Base-by-base conservation (phyloP, 2,113 vertebrate species). In the Mastomys coucha region DNA sequence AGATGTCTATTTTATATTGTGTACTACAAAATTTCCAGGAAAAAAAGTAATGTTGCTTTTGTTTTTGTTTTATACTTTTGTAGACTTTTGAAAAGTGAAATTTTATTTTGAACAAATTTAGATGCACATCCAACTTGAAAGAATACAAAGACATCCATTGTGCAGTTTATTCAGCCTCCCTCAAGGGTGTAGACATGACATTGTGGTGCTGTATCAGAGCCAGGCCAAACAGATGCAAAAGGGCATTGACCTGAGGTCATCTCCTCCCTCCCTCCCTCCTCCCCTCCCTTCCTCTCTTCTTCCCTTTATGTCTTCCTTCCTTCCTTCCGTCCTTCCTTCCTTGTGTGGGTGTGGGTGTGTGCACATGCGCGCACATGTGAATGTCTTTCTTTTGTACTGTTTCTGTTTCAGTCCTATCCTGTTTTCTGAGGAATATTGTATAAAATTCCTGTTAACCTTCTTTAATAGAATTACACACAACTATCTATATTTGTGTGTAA, bases 101-200 rank as follows among this genome's bases (percentile, higher is more conserved):
- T 92, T 73, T 90, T 80, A 22, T 80, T 93, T 94, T 89, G 51
- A 91, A 60, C 7, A 49, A 75, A 70, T n/a, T 95, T 70, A 95
- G 51, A 80, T 90, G 19, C 93, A 28, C 26, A 53, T 84, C 33
- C 7, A 70, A 28, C 60, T 75, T n/a, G 63, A 95, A 94, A 12
- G 78, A 77, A n/a, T 58, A 24, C 8, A 95, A 5, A 94, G 16
- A n/a, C 58, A 82, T 75, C 9, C 6, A 60, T 28, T 45, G 7
- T 93, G 39, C 7, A 19, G 19, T 78, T 89, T 39, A 39, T 5
- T 7, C 33, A 88, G 4, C 60, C 86, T 17, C 16, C 16, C 14
- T 69, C 60, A 90, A 20, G 0, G 65, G 12, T 65, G 77, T 67
- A 53, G 19, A 80, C n/a, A n/a, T 1, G 76, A 28, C 0, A 84